Evolutionary conservation across 2,113 vertebrate genomes (phyloP).

Genomic region (Casuarius casuarius): DNA sequence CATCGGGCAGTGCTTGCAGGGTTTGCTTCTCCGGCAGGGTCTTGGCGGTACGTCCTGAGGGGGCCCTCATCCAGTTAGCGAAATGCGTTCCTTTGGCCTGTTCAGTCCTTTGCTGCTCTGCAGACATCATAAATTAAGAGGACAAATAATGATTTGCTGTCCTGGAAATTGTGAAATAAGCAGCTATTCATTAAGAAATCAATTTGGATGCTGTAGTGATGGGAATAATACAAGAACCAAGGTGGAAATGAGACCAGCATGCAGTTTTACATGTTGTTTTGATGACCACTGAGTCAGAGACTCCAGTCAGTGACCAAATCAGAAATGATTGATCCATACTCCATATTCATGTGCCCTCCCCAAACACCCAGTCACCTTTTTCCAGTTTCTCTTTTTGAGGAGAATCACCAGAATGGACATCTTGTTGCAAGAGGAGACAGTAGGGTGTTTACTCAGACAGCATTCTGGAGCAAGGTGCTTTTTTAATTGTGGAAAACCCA

Average conservation of each 20-base stretch:
- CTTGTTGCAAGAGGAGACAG: not conserved
- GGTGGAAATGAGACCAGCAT: not conserved
- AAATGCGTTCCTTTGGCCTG: not conserved
- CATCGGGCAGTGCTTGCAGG: not conserved
- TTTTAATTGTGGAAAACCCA: not conserved
- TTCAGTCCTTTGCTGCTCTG: not conserved
- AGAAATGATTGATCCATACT: fast-evolving
- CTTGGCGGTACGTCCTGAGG: fast-evolving
- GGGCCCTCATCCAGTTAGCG: not conserved
- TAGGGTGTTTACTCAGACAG: not conserved
- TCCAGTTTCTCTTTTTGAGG: not conserved
- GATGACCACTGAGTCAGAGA: not conserved
- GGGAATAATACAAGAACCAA: not conserved
- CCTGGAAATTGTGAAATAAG: not conserved
- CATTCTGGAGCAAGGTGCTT: not conserved
- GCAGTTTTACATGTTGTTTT: not conserved
- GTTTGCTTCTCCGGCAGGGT: not conserved
- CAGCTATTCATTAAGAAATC: not conserved
- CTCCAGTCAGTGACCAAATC: not conserved
- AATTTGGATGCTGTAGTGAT: not conserved
- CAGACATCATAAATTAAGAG: not conserved
- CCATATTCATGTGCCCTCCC: not conserved
- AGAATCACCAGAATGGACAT: not conserved
- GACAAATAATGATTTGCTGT: not conserved
- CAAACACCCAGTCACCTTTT: not conserved